phyloP scores from a whole-genome alignment of 2,113 vertebrate species.

The Odocoileus hemionus region DNA sequence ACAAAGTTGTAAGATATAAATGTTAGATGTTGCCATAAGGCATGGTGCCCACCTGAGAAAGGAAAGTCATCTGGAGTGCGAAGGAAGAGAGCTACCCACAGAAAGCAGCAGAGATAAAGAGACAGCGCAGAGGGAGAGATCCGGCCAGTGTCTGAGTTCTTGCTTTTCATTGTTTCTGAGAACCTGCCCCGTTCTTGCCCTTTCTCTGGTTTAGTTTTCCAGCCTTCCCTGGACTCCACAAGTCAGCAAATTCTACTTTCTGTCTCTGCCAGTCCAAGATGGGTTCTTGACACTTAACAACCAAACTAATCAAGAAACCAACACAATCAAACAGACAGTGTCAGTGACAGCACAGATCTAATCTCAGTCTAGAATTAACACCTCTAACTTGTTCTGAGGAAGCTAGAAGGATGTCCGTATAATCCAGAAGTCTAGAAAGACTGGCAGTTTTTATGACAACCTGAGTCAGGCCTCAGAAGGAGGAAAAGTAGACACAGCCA shows the following conservation, averaged over 20 bases:
- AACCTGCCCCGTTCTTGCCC: background rate
- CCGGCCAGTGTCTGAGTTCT: background rate
- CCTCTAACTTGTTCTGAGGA: background rate
- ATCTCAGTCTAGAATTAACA: background rate
- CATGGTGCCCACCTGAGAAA: background rate
- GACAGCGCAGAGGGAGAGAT: background rate
- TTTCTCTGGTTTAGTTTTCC: background rate
- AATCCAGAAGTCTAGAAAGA: background rate
- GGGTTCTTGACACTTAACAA: background rate
- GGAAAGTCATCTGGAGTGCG: background rate
- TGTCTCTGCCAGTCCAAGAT: background rate
- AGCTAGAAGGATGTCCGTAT: background rate
- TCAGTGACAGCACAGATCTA: background rate
- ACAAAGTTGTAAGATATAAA: background rate
- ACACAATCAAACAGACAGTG: background rate
- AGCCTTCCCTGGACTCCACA: background rate
- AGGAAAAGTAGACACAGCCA: background rate
- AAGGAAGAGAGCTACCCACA: background rate
- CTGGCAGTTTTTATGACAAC: background rate
- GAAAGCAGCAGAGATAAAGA: background rate
- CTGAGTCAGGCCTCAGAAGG: background rate
- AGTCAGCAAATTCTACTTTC: conserved; percentile 12
- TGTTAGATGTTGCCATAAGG: background rate
- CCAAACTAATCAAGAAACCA: background rate
- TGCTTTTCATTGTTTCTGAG: background rate